Conservation (phyloP, 2,113 vertebrate genomes). For the Chrysochloris asiatica region DNA sequence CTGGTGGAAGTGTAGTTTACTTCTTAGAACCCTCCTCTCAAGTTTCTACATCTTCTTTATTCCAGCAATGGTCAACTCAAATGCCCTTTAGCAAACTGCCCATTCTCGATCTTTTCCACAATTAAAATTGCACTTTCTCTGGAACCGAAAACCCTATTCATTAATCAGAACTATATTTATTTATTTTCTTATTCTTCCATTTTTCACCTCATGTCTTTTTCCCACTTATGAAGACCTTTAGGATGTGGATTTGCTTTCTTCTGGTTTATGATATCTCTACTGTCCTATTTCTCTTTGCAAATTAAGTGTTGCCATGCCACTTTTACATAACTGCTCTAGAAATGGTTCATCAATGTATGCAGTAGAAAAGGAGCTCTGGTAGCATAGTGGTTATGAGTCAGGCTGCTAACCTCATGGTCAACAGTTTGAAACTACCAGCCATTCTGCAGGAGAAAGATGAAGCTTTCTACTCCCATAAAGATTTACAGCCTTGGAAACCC, state of each 20-base stretch:
- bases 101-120: not conserved
- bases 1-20: not conserved
- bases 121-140: not conserved
- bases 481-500: too few species aligned
- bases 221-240: not conserved
- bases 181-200: not conserved
- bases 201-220: too few species aligned
- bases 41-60: not conserved
- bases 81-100: fast-evolving
- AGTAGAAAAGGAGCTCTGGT: too few species aligned
- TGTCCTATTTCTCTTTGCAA: not conserved
- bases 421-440: too few species aligned
- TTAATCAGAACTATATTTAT: not conserved
- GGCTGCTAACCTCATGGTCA: too few species aligned
- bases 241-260: not conserved
- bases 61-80: not conserved
- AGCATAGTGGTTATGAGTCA: too few species aligned
- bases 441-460: too few species aligned
- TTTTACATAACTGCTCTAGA: not conserved
- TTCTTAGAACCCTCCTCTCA: not conserved
- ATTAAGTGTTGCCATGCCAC: not conserved
- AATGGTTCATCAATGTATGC: too few species aligned
- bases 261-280: not conserved
- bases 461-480: too few species aligned
- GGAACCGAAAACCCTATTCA: not conserved